These are phyloP conservation scores for Danaus chrysippus DNA, from an alignment of 2,888 invertebrate species.

Conservation along the genomic window DNA sequence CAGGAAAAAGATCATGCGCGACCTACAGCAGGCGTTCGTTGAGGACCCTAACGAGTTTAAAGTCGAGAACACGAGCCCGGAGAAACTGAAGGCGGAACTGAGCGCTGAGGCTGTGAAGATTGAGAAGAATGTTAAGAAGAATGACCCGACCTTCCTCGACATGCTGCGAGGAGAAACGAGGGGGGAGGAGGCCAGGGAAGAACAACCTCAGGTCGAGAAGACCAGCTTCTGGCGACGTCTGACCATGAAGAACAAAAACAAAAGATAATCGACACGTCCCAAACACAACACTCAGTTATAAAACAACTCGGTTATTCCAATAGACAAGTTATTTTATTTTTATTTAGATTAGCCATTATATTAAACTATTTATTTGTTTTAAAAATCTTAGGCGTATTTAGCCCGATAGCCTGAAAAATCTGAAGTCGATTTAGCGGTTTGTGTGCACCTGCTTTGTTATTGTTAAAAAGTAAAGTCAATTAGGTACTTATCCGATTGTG, in stretches of 20 bases:
- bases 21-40: slow-evolving; percentile 86
- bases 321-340: slow-evolving; percentile 7
- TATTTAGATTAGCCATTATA: too few relatives aligned
- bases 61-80: slow-evolving; percentile 83
- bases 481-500: not conserved
- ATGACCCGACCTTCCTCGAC: slow-evolving; percentile 82
- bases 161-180: slow-evolving; percentile 82
- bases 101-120: slow-evolving; percentile 84
- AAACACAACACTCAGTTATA: slow-evolving; percentile 49
- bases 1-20: slow-evolving; percentile 90
- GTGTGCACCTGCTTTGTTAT: not conserved
- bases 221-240: slow-evolving; percentile 84
- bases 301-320: slow-evolving; percentile 14
- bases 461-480: not conserved
- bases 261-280: slow-evolving; percentile 72
- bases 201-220: slow-evolving; percentile 77
- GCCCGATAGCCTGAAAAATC: not conserved
- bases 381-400: too few relatives aligned
- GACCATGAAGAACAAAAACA: slow-evolving; percentile 83
- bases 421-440: not conserved
- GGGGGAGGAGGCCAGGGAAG: slow-evolving; percentile 64
- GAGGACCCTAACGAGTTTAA: slow-evolving; percentile 86
- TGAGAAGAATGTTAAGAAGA: slow-evolving; percentile 73
- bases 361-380: too few relatives aligned
- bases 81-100: slow-evolving; percentile 83